Base-by-base conservation (phyloP, 64 coral and sea anemone genomes). In the Pachyseris speciosa region DNA sequence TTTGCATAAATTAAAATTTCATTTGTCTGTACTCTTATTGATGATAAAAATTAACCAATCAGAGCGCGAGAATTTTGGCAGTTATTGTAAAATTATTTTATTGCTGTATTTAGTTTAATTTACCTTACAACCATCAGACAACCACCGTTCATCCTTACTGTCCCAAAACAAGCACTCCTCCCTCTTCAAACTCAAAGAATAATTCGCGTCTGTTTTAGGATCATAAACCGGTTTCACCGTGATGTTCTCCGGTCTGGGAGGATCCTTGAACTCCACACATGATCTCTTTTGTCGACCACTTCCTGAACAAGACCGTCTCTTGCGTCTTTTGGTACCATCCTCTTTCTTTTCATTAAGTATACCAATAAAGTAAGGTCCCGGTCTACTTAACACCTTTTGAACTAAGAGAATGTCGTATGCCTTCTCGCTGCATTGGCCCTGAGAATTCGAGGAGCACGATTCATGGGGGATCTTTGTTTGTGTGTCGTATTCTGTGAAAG, bases 181-280 rank as follows among this genome's bases (percentile, higher is more conserved):
- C 58, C 89, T 55, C 11, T 53, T 44, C 13, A 80, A 39, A 22
- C 48, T 72, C 43, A 96, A 33, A 4, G 94, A 83, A 57, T 96
- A 96, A 81, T 96, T 96, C 7, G 83, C 77, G 19, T 95, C 94
- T 65, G 94, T 92, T 3, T n/a, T 43, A 12, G 83, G 41, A 29
- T 95, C 33, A 51, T 91, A 95, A 30, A 67, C 71, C 19, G 90
- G 90, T 44, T 64, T 81, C 39, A 88, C 64, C 52, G 94, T 96
- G 4, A 76, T 74, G 75, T 96, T 95, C 38, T 80, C 90, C 31
- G 89, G 94, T 64, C 79, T 72, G 3, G 94, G 94, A 19, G 89
- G 78, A 20, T 91, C 83, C 72, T 95, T 95, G n/a, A 91, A 78
- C 70, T 96, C 84, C 19, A 89, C 90, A 33, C 94, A 96, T 6